Evolutionary conservation across 2,888 invertebrate species (phyloP).

Genomic region (Patella ulyssiponensis): DNA sequence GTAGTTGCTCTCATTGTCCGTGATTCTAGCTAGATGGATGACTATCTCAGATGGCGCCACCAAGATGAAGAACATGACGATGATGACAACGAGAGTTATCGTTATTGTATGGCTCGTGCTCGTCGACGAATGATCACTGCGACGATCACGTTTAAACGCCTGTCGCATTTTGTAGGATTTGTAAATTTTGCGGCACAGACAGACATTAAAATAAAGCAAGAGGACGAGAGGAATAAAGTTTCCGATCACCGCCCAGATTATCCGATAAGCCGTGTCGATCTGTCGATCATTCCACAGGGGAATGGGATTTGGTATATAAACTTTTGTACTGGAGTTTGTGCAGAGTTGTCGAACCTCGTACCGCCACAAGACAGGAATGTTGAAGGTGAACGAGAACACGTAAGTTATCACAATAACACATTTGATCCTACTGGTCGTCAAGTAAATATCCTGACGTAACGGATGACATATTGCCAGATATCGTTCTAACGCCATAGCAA

Average conservation of each 20-base stretch:
- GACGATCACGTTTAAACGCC: slow-evolving; percentile 43
- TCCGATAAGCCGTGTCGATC: slow-evolving; percentile 56
- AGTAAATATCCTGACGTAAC: slow-evolving; percentile 79
- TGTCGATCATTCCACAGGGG: slow-evolving; percentile 46
- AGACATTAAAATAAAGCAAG: slow-evolving; percentile 65
- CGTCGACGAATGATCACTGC: slow-evolving; percentile 33
- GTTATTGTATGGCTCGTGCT: slow-evolving; percentile 65
- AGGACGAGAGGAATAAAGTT: slow-evolving; percentile 62
- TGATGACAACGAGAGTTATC: slow-evolving; percentile 65
- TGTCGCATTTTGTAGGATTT: slow-evolving; percentile 60
- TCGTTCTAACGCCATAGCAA: slow-evolving; percentile 82
- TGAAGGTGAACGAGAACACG: slow-evolving; percentile 79
- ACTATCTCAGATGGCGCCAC: slow-evolving; percentile 69
- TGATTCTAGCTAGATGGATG: slow-evolving; percentile 52
- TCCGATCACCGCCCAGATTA: slow-evolving; percentile 61
- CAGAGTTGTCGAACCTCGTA: slow-evolving; percentile 45
- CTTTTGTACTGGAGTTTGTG: slow-evolving; percentile 10
- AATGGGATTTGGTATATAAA: slow-evolving; percentile 39
- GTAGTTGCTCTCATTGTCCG: slow-evolving; percentile 53
- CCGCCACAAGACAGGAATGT: slow-evolving; percentile 76
- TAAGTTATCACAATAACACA: slow-evolving; percentile 79
- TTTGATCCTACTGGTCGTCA: slow-evolving; percentile 76
- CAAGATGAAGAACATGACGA: slow-evolving; percentile 67
- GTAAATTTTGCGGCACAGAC: slow-evolving; percentile 63
- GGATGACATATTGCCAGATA: slow-evolving; percentile 85